Evolutionary conservation across 2,113 vertebrate genomes (phyloP).

Genomic region (Chauna torquata): DNA sequence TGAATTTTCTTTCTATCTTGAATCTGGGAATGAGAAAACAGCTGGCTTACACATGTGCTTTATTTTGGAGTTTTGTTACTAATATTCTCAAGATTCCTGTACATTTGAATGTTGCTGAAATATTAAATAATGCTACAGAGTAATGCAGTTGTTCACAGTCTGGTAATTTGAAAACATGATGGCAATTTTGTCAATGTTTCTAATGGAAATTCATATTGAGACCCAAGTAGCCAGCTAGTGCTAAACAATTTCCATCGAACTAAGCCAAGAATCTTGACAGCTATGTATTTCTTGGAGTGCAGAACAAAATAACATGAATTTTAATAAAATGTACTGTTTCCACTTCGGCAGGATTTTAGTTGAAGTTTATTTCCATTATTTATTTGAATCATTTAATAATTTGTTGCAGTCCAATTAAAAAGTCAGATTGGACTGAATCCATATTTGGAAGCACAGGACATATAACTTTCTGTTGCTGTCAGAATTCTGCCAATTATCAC

Average conservation of each 20-base stretch:
- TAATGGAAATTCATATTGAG: background rate
- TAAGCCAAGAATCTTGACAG: background rate
- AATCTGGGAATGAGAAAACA: background rate
- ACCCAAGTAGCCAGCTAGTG: background rate
- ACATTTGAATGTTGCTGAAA: background rate
- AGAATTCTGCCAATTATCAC: slow-evolving; percentile 20
- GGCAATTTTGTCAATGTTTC: slow-evolving; percentile 1
- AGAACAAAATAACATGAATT: background rate
- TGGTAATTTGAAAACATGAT: background rate
- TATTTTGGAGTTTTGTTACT: background rate
- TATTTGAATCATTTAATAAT: background rate
- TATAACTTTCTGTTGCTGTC: background rate
- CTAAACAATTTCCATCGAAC: background rate
- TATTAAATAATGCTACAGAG: background rate
- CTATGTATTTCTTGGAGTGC: background rate
- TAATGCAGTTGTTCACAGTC: background rate
- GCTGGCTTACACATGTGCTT: background rate
- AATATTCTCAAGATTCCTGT: background rate
- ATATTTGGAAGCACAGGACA: background rate
- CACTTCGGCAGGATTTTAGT: background rate
- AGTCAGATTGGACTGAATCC: background rate
- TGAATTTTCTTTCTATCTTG: background rate
- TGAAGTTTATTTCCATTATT: background rate
- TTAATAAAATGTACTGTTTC: background rate
- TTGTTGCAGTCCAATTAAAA: slow-evolving; percentile 7